These are phyloP conservation scores for Alcis repandata DNA, from an alignment of 2,888 invertebrate genomes.

Conservation along the genomic window DNA sequence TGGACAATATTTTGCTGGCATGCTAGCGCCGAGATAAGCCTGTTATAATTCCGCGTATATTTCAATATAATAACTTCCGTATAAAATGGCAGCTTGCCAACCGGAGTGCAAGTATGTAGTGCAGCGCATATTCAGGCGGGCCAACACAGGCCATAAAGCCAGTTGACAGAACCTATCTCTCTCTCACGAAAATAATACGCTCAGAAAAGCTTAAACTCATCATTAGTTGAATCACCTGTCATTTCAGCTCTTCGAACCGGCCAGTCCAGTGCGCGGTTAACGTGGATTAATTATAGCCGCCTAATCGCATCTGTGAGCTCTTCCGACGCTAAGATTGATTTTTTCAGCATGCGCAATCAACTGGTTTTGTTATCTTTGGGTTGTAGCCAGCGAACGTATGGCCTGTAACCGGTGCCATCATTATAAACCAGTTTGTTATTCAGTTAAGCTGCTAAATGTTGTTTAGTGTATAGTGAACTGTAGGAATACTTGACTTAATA, in stretches of 20 bases:
- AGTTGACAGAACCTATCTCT: too few species aligned
- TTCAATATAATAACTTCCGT: conserved; percentile 50
- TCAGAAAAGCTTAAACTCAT: too few species aligned
- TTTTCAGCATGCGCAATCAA: too few species aligned
- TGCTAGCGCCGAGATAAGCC: conserved; percentile 49
- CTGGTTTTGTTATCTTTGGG: background rate
- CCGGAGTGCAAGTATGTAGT: conserved; percentile 45
- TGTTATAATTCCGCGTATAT: conserved; percentile 48
- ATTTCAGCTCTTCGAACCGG: too few species aligned
- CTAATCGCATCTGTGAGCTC: too few species aligned
- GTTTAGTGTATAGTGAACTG: background rate
- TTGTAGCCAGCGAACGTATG: conserved; percentile 17
- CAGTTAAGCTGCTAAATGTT: conserved; percentile 2
- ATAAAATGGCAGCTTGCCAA: conserved; percentile 49
- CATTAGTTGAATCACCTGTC: too few species aligned
- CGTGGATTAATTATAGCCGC: too few species aligned
- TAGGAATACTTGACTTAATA: background rate
- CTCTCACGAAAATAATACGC: too few species aligned
- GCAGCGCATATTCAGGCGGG: conserved; percentile 34
- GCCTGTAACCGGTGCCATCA: conserved; percentile 12
- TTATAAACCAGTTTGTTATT: conserved; percentile 25
- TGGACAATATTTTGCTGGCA: conserved; percentile 46
- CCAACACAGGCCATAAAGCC: background rate
- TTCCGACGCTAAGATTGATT: too few species aligned
- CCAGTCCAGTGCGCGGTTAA: too few species aligned